Conservation (phyloP, 2,888 invertebrate genomes). For the Leptinotarsa juncta region DNA sequence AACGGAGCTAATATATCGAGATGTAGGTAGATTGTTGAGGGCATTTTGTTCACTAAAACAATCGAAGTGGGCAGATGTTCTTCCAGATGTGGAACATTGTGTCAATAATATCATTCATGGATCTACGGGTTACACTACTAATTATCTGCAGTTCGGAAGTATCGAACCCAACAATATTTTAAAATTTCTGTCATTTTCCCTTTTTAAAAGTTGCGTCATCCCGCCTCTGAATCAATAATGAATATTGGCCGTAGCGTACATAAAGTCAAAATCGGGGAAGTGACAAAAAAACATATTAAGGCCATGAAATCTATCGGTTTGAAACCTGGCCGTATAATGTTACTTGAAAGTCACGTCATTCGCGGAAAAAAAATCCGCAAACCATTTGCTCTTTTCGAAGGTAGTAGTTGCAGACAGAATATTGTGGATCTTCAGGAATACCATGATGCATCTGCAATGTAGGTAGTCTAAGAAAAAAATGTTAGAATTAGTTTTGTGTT, state of each 20-base stretch:
- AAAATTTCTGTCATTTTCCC: background rate
- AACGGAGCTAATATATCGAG: background rate
- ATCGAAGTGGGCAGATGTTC: background rate
- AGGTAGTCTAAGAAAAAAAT: background rate
- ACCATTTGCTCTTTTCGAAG: background rate
- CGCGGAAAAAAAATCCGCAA: background rate
- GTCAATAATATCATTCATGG: background rate
- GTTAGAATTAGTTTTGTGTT: background rate
- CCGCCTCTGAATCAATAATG: background rate
- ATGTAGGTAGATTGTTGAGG: background rate
- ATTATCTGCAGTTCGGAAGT: background rate
- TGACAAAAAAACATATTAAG: background rate
- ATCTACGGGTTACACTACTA: background rate
- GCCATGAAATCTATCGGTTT: background rate
- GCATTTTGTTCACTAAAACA: background rate
- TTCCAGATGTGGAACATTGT: background rate
- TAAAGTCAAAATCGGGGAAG: background rate
- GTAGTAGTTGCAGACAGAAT: background rate
- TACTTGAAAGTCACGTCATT: background rate
- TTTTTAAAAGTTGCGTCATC: background rate
- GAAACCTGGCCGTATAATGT: background rate
- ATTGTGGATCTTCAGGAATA: background rate
- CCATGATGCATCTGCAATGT: background rate
- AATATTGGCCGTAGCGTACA: background rate
- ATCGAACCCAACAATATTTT: background rate